phyloP scores from a whole-genome alignment of 2,797 vertebrate genomes.

The Scolopax bukidnonensis region DNA sequence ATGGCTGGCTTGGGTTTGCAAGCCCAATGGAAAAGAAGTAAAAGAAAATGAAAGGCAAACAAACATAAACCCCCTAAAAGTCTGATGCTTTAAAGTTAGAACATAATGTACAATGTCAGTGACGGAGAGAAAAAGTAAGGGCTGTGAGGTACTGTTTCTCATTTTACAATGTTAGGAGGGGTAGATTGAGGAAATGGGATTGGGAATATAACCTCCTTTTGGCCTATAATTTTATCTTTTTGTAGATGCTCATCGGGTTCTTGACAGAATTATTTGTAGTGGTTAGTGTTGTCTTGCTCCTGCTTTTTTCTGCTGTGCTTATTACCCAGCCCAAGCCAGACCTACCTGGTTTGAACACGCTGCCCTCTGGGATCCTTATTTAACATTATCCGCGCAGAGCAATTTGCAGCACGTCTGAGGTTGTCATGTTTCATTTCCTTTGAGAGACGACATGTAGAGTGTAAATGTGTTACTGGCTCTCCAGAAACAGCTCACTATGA shows the following conservation, averaged over 20 bases:
- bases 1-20: background rate
- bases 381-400: background rate
- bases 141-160: background rate
- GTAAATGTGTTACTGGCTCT: conserved; percentile 9
- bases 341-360: background rate
- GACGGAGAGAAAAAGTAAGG: background rate
- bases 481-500: background rate
- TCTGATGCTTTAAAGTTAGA: background rate
- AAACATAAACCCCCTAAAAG: background rate
- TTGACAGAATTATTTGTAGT: background rate
- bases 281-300: background rate
- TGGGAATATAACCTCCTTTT: background rate
- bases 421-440: conserved; percentile 10
- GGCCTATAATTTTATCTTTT: background rate
- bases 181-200: background rate
- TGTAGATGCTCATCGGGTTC: background rate
- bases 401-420: conserved; percentile 16
- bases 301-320: background rate
- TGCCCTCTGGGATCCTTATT: background rate
- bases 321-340: background rate
- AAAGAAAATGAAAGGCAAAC: background rate
- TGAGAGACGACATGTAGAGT: conserved; percentile 8
- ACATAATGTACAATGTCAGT: background rate
- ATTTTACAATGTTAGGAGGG: background rate
- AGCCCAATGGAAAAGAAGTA: background rate